Percentiles rank a stretch among this genome's conserved stretches.
Conservation (phyloP, 1,140 invertebrate genomes). For the Homalodisca vitripennis region DNA sequence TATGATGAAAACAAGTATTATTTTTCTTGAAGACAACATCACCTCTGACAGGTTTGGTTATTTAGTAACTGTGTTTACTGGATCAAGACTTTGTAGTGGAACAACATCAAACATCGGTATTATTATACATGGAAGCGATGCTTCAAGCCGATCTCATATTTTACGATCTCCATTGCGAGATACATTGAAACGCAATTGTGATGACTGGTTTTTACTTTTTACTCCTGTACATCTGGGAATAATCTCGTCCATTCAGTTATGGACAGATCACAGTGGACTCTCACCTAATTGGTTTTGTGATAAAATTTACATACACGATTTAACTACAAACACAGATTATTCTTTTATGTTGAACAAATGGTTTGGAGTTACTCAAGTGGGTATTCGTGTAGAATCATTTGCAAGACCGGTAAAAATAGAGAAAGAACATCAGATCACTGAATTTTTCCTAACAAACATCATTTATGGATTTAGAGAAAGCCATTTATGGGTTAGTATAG, state of each 20-base stretch:
- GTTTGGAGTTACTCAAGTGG: not conserved
- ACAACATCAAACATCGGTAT: not conserved
- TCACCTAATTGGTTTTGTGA: conserved; percentile 1
- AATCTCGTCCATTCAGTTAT: not conserved
- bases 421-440: not conserved
- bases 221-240: not conserved
- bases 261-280: not conserved
- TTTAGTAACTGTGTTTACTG: not conserved
- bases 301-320: not conserved
- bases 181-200: not conserved
- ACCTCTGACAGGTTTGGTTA: not conserved
- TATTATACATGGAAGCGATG: not conserved
- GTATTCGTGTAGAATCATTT: not conserved
- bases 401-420: not conserved
- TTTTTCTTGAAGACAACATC: not conserved
- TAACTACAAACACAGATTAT: not conserved
- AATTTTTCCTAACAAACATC: not conserved
- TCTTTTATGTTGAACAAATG: not conserved
- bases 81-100: not conserved
- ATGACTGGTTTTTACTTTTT: not conserved
- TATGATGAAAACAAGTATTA: not conserved
- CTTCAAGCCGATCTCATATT: not conserved
- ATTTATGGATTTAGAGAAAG: not conserved
- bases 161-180: not conserved
- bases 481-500: not conserved